Percentiles rank a stretch among this genome's conserved stretches.
phyloP scores from a whole-genome alignment of 1,140 invertebrate species.

The Dendrolimus kikuchii region DNA sequence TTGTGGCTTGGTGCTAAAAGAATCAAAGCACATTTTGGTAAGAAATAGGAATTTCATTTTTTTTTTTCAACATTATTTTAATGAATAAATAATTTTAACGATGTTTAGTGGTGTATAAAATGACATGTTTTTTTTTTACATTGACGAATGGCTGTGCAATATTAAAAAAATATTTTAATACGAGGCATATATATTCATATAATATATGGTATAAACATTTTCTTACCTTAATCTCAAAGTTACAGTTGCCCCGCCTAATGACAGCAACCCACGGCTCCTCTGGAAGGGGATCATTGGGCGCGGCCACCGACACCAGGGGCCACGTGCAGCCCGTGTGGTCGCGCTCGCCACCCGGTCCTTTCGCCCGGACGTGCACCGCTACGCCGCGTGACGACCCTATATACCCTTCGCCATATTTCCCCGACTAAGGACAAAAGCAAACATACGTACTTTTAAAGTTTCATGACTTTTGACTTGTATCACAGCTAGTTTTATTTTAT shows the following conservation, averaged over 20 bases:
- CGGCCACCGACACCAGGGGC: conserved; percentile 71
- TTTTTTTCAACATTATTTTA: too few species aligned
- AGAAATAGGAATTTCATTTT: too few species aligned
- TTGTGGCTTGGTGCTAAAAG: too few species aligned
- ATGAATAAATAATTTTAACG: background rate
- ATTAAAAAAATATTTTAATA: too few species aligned
- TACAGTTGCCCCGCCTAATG: conserved; percentile 80
- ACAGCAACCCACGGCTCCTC: conserved; percentile 81
- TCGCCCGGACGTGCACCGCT: conserved; percentile 73
- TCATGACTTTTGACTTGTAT: too few species aligned
- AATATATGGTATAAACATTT: conserved; percentile 1
- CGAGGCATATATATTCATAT: background rate
- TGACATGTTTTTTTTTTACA: too few species aligned
- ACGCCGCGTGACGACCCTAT: conserved; percentile 60
- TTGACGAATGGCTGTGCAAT: too few species aligned
- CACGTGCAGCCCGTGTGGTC: conserved; percentile 79
- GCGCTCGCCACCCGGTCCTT: conserved; percentile 60
- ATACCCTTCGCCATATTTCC: conserved; percentile 80
- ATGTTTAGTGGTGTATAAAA: background rate
- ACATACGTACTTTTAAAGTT: conserved; percentile 2
- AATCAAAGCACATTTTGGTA: too few species aligned
- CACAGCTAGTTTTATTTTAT: conserved; percentile 3
- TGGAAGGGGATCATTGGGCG: conserved; percentile 66
- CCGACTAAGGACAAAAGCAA: conserved; percentile 68
- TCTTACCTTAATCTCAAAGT: conserved; percentile 80